Evolutionary conservation across 2,797 vertebrate species (phyloP).

Genomic region (Clarias laeviceps): DNA sequence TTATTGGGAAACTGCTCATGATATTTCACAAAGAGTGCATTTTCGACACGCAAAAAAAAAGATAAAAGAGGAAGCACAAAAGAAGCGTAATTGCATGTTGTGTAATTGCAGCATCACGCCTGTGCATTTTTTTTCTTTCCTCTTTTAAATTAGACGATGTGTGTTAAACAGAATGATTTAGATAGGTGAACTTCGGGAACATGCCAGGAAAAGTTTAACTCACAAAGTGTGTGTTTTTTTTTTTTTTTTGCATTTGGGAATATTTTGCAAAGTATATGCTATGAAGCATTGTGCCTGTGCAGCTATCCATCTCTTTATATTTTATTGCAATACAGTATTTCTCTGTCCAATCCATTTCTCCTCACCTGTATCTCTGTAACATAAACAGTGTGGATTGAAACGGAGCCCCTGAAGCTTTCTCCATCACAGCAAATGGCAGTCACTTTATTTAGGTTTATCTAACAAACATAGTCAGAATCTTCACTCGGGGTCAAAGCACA

Average conservation of each 20-base stretch:
- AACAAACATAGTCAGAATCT: not conserved
- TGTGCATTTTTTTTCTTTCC: not conserved
- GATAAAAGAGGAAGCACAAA: not conserved
- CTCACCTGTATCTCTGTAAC: not conserved
- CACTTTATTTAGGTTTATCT: not conserved
- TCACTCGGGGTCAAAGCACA: not conserved
- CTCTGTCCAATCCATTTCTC: not conserved
- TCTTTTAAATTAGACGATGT: not conserved
- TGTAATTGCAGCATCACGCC: not conserved
- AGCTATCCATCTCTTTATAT: not conserved
- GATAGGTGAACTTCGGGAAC: not conserved
- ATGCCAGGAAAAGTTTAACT: not conserved
- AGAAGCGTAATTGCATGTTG: not conserved
- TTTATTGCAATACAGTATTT: not conserved
- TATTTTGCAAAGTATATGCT: not conserved
- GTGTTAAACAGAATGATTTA: not conserved
- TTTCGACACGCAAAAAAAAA: not conserved
- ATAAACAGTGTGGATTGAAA: not conserved
- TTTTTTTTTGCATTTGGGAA: not conserved
- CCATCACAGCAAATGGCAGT: not conserved
- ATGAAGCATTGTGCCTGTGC: not conserved
- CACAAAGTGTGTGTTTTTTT: not conserved
- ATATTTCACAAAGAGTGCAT: slow-evolving; percentile 19
- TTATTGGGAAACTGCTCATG: slow-evolving; percentile 47
- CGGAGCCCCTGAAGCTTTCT: not conserved